phyloP scores from a whole-genome alignment of 53 echinoderm and acorn worm genomes.

The Holothuria leucospilota region DNA sequence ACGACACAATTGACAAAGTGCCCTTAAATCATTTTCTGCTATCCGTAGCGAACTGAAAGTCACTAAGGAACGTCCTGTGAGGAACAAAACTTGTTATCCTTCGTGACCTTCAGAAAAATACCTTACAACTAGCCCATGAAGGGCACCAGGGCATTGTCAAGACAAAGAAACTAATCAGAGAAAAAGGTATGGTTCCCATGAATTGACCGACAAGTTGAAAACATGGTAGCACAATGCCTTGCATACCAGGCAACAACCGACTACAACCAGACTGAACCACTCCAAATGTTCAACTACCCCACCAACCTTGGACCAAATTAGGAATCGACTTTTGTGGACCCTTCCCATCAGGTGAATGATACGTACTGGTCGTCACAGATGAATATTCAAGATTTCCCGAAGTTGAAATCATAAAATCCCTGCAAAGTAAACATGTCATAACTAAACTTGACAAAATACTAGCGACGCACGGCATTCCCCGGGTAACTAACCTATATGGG shows the following conservation, averaged over 20 bases:
- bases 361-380: slow-evolving; percentile 33
- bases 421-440: too few relatives aligned
- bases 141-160: too few relatives aligned
- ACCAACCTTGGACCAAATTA: slow-evolving; percentile 30
- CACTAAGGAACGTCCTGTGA: neutral
- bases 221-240: too few relatives aligned
- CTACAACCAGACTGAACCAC: too few relatives aligned
- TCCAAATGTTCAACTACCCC: neutral
- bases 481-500: too few relatives aligned
- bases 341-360: slow-evolving; percentile 39
- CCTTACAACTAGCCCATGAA: too few relatives aligned
- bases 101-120: slow-evolving; percentile 14
- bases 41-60: slow-evolving; percentile 29
- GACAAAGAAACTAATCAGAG: too few relatives aligned
- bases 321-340: slow-evolving; percentile 48
- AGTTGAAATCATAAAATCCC: too few relatives aligned
- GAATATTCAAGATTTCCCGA: slow-evolving; percentile 46
- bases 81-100: slow-evolving; percentile 66
- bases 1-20: neutral
- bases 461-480: too few relatives aligned
- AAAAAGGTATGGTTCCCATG: slow-evolving; percentile 71
- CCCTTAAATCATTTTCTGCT: neutral
- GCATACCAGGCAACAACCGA: too few relatives aligned
- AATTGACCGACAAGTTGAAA: too few relatives aligned
- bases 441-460: too few relatives aligned